Evolutionary conservation across 2,888 invertebrate genomes (phyloP), one percentile per base, ranked within the genome.

Genomic region (Eremobia ochroleuca): DNA sequence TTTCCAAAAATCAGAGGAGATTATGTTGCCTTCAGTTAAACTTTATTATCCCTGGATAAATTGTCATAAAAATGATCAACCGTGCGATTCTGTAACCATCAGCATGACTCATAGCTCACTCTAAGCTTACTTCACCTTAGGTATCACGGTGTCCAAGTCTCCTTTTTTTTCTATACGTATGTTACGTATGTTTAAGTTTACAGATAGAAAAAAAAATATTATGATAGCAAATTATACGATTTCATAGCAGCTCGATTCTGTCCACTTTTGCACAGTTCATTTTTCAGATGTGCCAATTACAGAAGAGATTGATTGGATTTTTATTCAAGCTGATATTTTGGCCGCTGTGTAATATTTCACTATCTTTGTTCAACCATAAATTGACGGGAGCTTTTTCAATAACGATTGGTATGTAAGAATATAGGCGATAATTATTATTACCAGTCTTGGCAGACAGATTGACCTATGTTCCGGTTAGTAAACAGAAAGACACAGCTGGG

Each of bases 221-320:
- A 28, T 0, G 21, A 43, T 31, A 31, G 0, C 31, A 25, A 46
- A 43, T 15, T 13, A 15, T 28, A 43, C 4, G 8, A 66, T 31
- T 46, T 66, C 13, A 15, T 28, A n/a, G 18, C 37, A 28, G 43
- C 4, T 43, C 21, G 21, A 43, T 43, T 21, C 3, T 1, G 43
- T 43, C 8, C 21, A 40, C 15, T 25, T 59, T 59, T 28, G 25
- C 25, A 21, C 31, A 43, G 52, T 69, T 49, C 0, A 49, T 77
- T 49, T 28, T 49, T 69, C 79, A 31, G 28, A 18, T 31, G 31
- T 59, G 21, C 40, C 59, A 70, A 71, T 70, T 70, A 79, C 31
- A 68, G 34, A 77, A 46, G 46, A 59, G 49, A 70, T 77, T 40
- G 31, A 79, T 77, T 49, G 59, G 79, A 59, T 11, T 76, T 76